phyloP scores from a whole-genome alignment of 2,797 vertebrate species.

The Triplophysa bombifrons region DNA sequence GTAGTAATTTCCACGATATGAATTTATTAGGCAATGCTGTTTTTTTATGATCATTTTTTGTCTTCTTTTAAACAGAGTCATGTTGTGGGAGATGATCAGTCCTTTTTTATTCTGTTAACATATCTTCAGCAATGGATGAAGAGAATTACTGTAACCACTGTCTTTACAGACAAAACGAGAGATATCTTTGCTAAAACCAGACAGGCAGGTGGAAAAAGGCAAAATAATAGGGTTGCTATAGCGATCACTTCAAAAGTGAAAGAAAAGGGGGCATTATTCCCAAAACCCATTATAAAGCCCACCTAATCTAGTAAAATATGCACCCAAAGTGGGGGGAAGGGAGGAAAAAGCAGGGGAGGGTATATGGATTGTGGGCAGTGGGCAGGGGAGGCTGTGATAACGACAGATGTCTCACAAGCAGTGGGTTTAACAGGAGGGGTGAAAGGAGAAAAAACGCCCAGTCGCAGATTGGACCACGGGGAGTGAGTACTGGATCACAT shows the following conservation, averaged over 20 bases:
- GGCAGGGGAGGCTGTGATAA: conserved; percentile 73
- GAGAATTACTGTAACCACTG: background rate
- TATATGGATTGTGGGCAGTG: conserved; percentile 68
- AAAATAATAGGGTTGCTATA: conserved; percentile 47
- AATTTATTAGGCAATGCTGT: background rate
- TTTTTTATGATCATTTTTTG: too few relatives aligned
- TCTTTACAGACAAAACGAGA: background rate
- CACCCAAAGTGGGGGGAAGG: conserved; percentile 49
- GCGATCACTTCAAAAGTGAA: conserved; percentile 46
- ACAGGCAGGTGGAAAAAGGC: conserved; percentile 32
- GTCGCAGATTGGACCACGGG: conserved; percentile 68
- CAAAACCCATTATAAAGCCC: conserved; percentile 48
- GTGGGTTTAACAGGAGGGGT: conserved; percentile 65
- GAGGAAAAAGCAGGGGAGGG: conserved; percentile 62
- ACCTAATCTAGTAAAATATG: conserved; percentile 58
- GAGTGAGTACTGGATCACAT: conserved; percentile 74
- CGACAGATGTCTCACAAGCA: conserved; percentile 78
- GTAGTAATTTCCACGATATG: background rate
- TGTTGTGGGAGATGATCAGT: background rate
- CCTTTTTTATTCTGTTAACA: background rate
- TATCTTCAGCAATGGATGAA: background rate
- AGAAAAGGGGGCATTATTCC: conserved; percentile 48
- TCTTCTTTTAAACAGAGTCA: too few relatives aligned
- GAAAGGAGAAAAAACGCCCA: conserved; percentile 64
- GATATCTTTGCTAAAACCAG: conserved; percentile 3